Evolutionary conservation across 2,888 invertebrate species (phyloP), one percentile per base, ranked within the genome.

Genomic region (Fragum whitleyi): DNA sequence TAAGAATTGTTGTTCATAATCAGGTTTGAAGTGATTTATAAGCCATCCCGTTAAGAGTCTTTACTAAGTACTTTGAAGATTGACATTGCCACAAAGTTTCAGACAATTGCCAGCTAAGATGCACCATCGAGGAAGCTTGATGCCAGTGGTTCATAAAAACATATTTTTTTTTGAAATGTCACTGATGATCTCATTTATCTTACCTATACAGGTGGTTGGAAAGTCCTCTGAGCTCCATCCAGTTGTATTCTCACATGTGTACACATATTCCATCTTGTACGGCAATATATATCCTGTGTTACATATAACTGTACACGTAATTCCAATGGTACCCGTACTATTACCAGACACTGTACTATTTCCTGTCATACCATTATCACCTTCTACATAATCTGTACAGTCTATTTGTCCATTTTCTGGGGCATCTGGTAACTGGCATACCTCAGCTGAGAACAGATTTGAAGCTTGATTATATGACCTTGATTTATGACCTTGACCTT

Each of bases 241-340:
- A 29, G 75, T 79, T 3, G 74, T 57, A 14, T 73, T 75, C 21
- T 57, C 61, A 69, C 85, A 85, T n/a, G 55, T 75, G 70, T 82
- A 85, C 11, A 36, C 61, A 57, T 62, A 55, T 2, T 42, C 47
- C 2, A 55, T 74, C 53, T 70, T 68, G 62, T 82, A 85, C 11
- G 81, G 85, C 42, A 82, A 51, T 65, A 75, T 78, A 74, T 73
- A 85, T 16, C 73, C 76, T 6, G 67, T 67, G 39, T 79, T 36
- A 73, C 85, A 85, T 11, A 68, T 70, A 32, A 75, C 67, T 7
- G 57, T 65, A 65, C 81, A 85, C n/a, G 36, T 28, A 1, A 71
- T n/a, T 3, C 73, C 70, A 3, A 76, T 71, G 23, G 39, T 36
- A 29, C 67, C 73, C 55, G 71, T 26, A 47, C 70, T 26, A 70